Conservation (phyloP, 2,888 invertebrate genomes). For the Mesodorylaimus sp. region DNA sequence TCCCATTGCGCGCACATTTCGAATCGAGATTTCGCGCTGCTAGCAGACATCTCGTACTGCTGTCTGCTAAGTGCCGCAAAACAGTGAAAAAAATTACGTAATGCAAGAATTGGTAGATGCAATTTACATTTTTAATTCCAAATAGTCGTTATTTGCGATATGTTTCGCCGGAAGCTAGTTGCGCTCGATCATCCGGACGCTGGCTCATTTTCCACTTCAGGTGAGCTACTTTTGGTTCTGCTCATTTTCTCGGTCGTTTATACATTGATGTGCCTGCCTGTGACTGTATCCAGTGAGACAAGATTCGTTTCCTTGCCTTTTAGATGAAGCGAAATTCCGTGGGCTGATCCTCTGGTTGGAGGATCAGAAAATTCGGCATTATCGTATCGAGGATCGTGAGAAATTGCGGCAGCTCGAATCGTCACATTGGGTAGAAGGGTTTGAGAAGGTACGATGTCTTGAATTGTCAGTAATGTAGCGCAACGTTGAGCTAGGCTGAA, state of each 20-base stretch:
- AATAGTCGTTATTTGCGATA: too few species aligned
- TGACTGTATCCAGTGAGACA: too few species aligned
- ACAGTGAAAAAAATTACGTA: too few species aligned
- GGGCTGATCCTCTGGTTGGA: slow-evolving; percentile 73
- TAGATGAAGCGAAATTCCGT: slow-evolving; percentile 60
- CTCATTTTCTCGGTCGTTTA: neutral
- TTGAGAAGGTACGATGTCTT: slow-evolving; percentile 34
- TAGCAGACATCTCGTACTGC: too few species aligned
- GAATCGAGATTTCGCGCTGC: too few species aligned
- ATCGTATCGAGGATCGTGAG: slow-evolving; percentile 59
- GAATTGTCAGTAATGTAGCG: too few species aligned
- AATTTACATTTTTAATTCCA: too few species aligned
- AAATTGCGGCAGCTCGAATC: slow-evolving; percentile 49
- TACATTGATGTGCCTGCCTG: neutral
- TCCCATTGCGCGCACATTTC: too few species aligned
- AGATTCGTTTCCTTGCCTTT: slow-evolving; percentile 25
- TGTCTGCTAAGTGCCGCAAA: too few species aligned
- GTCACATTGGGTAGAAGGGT: slow-evolving; percentile 50
- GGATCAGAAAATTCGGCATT: slow-evolving; percentile 73
- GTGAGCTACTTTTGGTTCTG: neutral
- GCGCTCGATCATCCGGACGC: neutral
- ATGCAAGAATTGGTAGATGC: too few species aligned
- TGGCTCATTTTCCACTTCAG: neutral
- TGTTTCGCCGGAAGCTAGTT: neutral
- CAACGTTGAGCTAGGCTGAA: too few species aligned